Base-by-base conservation (phyloP, 2,888 invertebrate genomes). In the Ochropacha duplaris region DNA sequence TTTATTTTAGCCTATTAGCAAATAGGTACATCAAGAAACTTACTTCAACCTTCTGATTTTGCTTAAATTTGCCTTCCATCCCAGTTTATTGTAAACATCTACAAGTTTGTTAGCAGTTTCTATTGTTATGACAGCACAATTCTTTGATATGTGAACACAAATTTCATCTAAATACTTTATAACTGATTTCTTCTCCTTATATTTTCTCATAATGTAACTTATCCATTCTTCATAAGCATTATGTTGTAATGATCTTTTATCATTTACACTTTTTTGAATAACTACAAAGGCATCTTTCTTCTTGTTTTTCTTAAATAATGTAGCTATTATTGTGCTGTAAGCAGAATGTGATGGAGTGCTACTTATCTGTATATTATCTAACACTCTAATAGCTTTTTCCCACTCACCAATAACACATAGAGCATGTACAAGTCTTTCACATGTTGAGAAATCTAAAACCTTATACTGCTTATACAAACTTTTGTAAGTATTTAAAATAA, bases 331-430 rank as follows among this genome's bases (percentile, higher is more conserved):
- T 1, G 87, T 85, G 69, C 93, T 94, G 64, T 94, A 95, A 0
- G 94, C 84, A 1, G 75, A 69, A 57, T 86, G 76, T 63, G 86
- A 87, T 1, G 95, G 95, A 4, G 72, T 78, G 57, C 81, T 68
- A 24, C 90, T 89, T 11, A 94, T 50, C 74, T 94, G 90, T 54
- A 95, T 93, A 76, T 94, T 94, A 54, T 95, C 92, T 24, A 96
- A 78, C 14, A 96, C 84, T 65, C 94, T 90, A 0, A 94, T 56
- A 49, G 94, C 93, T 59, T 95, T 93, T 67, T 92, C 90, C 96
- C 96, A 97, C 65, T 94, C 87, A 57, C 92, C 80, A 9, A 96
- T 95, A 22, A 93, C 73, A 65, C 95, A 95, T 3, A 97, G 78
- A 0, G 94, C 96, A 60, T 86, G 84, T 57, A 96, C 89, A 6